Evolutionary conservation across 2,113 vertebrate genomes (phyloP).

Genomic region (Pangasianodon gigas): DNA sequence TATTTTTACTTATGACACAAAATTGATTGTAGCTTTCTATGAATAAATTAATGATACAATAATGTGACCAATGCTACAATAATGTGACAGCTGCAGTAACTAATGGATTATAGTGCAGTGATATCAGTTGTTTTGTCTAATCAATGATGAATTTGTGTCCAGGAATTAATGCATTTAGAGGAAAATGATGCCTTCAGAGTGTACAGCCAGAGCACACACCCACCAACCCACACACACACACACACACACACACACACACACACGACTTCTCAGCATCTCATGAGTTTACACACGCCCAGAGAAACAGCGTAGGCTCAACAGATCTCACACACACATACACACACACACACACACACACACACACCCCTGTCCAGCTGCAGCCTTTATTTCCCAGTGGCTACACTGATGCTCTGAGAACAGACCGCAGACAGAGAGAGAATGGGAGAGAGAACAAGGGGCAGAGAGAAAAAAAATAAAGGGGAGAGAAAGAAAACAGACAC

Average conservation of each 20-base stretch:
- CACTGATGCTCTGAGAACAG: neutral
- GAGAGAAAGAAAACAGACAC: neutral
- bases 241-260: neutral
- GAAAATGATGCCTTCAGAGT: neutral
- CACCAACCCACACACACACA: neutral
- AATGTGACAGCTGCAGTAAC: neutral
- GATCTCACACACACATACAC: neutral
- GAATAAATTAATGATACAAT: neutral
- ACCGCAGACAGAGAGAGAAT: neutral
- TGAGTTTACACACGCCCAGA: neutral
- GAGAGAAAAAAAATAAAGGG: neutral
- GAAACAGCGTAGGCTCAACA: neutral
- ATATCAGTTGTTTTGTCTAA: neutral
- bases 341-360: neutral
- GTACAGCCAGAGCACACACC: neutral
- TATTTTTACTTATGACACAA: neutral
- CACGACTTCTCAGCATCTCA: neutral
- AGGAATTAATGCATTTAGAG: neutral
- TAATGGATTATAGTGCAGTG: neutral
- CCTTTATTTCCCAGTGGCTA: constrained; percentile 20
- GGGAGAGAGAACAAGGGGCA: neutral
- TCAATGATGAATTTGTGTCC: neutral
- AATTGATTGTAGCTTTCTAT: too few relatives aligned
- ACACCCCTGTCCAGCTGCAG: constrained; percentile 21
- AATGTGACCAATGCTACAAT: neutral